Conservation (phyloP, 2,797 vertebrate species). For the Myotis myotis region DNA sequence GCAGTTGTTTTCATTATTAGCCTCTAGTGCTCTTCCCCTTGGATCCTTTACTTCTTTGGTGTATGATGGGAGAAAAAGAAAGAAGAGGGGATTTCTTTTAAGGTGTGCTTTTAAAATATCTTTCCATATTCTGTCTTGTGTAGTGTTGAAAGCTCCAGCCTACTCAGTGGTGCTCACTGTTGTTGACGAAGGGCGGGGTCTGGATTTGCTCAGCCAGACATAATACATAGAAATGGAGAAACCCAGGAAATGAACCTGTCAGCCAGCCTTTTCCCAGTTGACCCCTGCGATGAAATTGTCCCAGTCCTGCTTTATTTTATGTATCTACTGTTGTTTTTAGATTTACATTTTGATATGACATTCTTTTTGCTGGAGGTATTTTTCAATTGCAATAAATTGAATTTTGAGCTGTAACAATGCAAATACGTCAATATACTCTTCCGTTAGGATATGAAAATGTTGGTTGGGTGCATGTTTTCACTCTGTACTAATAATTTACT, state of each 20-base stretch:
- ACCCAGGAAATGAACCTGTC: not conserved
- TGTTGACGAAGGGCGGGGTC: not conserved
- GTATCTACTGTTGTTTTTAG: conserved; percentile 32
- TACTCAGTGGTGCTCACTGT: not conserved
- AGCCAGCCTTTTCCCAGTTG: not conserved
- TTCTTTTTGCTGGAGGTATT: conserved; percentile 36
- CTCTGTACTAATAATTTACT: not conserved
- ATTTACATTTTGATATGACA: conserved; percentile 31
- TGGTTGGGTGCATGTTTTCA: not conserved
- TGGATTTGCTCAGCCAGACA: not conserved
- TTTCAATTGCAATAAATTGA: conserved; percentile 44
- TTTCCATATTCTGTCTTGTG: not conserved
- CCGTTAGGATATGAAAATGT: conserved; percentile 27
- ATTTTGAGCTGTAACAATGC: conserved; percentile 26
- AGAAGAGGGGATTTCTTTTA: not conserved
- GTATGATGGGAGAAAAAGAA: not conserved
- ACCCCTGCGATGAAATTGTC: not conserved
- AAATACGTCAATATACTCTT: conserved; percentile 39
- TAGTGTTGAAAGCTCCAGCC: not conserved
- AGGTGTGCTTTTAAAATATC: not conserved
- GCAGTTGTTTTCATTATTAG: not conserved
- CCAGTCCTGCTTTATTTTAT: conserved; percentile 36
- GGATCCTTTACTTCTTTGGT: not conserved
- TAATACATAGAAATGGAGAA: not conserved
- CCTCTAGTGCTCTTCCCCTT: not conserved